These are phyloP conservation scores for Myripristis murdjan DNA, from an alignment of 2,797 vertebrate species.

Conservation along the genomic window DNA sequence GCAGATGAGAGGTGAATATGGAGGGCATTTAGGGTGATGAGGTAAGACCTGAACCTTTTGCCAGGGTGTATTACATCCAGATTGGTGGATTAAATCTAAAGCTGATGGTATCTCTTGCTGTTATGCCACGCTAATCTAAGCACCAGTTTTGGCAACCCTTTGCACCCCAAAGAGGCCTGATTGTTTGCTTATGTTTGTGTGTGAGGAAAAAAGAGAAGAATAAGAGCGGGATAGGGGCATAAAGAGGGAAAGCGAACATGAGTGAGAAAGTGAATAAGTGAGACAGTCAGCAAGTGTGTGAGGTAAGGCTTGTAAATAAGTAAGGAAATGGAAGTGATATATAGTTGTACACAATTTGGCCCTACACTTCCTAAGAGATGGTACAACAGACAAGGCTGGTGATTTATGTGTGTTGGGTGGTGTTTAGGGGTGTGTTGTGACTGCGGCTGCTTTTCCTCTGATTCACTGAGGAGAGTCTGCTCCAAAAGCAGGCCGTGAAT, in stretches of 20 bases:
- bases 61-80: not conserved
- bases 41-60: too few species aligned
- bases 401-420: conserved; percentile 14
- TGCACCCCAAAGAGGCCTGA: not conserved
- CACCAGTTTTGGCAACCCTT: not conserved
- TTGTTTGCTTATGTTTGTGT: not conserved
- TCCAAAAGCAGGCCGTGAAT: conserved; percentile 16
- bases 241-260: not conserved
- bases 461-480: conserved; percentile 27
- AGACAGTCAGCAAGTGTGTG: too few species aligned
- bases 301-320: not conserved
- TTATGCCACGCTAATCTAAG: conserved; percentile 3
- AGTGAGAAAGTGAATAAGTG: too few species aligned
- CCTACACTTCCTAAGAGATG: not conserved
- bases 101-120: not conserved
- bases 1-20: not conserved
- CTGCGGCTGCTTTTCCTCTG: conserved; percentile 23
- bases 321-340: not conserved
- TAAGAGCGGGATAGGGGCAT: not conserved
- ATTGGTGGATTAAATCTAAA: not conserved
- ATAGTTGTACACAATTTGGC: conserved; percentile 26
- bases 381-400: not conserved
- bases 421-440: conserved; percentile 24
- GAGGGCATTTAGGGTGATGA: too few species aligned
- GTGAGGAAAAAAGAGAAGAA: not conserved